Evolutionary conservation across 2,113 vertebrate species (phyloP).

Genomic region (Nymphicus hollandicus): DNA sequence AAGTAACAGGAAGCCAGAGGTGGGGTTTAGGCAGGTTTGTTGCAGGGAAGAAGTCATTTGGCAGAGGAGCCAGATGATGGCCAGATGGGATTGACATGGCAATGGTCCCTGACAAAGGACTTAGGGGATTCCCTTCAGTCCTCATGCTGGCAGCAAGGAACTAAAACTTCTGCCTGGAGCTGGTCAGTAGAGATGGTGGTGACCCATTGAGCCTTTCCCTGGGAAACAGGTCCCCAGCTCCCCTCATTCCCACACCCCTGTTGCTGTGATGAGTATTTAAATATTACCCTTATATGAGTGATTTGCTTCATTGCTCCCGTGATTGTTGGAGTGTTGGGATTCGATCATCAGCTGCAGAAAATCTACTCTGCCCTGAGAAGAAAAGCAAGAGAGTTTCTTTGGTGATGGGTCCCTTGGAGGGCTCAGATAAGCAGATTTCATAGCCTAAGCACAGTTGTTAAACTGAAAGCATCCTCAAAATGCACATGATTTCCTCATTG

Average conservation of each 20-base stretch:
- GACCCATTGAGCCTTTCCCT: not conserved
- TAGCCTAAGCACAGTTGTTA: not conserved
- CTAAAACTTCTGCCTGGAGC: not conserved
- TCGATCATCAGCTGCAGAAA: conserved; percentile 88
- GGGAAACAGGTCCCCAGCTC: not conserved
- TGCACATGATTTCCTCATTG: not conserved
- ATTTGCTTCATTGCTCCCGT: not conserved
- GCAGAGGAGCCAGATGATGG: not conserved
- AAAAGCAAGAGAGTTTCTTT: not conserved
- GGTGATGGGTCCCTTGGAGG: not conserved
- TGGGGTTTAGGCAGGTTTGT: not conserved
- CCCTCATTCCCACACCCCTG: not conserved
- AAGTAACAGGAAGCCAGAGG: not conserved
- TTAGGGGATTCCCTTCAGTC: not conserved
- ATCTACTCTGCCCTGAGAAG: conserved; percentile 77
- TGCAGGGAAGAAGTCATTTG: not conserved
- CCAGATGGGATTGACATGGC: rapidly evolving
- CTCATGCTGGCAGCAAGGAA: not conserved
- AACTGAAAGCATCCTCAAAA: not conserved
- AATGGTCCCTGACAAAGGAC: not conserved
- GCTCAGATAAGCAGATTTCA: not conserved
- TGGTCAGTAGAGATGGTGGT: not conserved
- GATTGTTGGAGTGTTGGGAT: conserved; percentile 63
- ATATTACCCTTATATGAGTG: conserved; percentile 55
- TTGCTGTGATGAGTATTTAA: not conserved